Evolutionary conservation across 64 coral and sea anemone genomes (phyloP).

Genomic region (Actinia equina): DNA sequence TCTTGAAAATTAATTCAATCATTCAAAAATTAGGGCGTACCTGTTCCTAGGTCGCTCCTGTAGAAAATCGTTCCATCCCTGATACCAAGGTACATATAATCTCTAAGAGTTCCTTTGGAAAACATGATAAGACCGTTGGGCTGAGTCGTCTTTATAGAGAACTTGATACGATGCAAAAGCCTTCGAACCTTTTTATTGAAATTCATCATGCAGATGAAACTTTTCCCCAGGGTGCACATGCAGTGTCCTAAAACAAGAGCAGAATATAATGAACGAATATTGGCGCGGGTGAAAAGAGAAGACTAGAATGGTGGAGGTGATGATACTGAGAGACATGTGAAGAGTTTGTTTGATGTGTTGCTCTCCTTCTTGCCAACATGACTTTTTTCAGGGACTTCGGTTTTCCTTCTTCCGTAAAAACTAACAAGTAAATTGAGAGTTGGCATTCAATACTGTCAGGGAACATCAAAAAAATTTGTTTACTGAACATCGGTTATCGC

Average conservation of each 20-base stretch:
- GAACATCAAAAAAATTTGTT: too few species aligned
- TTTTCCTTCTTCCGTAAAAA: too few species aligned
- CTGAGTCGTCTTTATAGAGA: conserved; percentile 44
- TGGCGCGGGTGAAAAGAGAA: too few species aligned
- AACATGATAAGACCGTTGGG: conserved; percentile 44
- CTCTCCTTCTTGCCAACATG: too few species aligned
- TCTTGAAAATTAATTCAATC: too few species aligned
- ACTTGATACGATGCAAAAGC: conserved; percentile 32
- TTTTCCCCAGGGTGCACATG: conserved; percentile 33
- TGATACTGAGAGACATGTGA: too few species aligned
- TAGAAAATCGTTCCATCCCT: conserved; percentile 44
- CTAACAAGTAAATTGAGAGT: too few species aligned
- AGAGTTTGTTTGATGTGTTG: too few species aligned
- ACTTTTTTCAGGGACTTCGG: too few species aligned
- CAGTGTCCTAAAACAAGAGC: conserved; percentile 28
- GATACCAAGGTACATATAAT: conserved; percentile 51
- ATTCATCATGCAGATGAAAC: conserved; percentile 44
- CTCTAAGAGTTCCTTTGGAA: conserved; percentile 35
- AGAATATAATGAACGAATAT: not conserved
- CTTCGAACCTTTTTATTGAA: conserved; percentile 37
- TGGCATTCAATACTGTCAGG: too few species aligned
- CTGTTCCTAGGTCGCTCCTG: conserved; percentile 69
- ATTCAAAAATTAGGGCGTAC: not conserved
- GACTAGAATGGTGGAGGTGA: too few species aligned
- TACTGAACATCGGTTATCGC: too few species aligned